Evolutionary conservation across 2,888 invertebrate species (phyloP).

Genomic region (Eulithis prunata): DNA sequence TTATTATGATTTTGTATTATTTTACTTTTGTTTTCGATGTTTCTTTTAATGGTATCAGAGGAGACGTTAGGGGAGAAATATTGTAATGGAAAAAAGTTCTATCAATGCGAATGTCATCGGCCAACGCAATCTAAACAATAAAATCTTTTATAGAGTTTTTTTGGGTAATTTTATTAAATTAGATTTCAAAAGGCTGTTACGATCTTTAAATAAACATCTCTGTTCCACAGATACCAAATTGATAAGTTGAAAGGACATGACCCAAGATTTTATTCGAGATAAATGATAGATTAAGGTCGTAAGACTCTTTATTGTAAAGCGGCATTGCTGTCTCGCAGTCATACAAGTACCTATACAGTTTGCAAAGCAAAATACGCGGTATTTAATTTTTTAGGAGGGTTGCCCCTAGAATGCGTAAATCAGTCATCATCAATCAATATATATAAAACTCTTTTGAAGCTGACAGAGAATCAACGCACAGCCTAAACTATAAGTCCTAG

Average conservation of each 20-base stretch:
- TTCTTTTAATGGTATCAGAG: constrained; percentile 27
- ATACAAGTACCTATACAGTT: no score
- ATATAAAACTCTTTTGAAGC: no score
- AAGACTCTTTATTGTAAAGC: no score
- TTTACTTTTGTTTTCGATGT: constrained; percentile 28
- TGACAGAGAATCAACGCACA: no score
- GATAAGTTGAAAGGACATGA: not conserved
- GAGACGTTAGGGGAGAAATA: constrained; percentile 7
- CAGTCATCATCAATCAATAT: no score
- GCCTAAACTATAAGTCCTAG: no score
- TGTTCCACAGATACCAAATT: not conserved
- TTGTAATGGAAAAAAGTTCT: constrained; percentile 16
- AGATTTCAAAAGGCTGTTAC: not conserved
- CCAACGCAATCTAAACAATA: not conserved
- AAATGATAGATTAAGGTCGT: no score
- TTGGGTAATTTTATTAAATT: not conserved
- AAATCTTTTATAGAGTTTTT: not conserved
- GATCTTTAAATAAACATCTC: not conserved
- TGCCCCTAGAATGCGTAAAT: no score
- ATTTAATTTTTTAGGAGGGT: no score
- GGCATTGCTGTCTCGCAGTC: no score
- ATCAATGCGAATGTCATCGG: not conserved
- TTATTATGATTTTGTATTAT: constrained; percentile 28
- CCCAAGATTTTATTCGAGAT: no score
- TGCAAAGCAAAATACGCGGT: no score